A percentile compares a stretch with the other conserved stretches of the same genome.
phyloP scores from a whole-genome alignment of 2,113 vertebrate species.

The Eudyptes chrysolophus region DNA sequence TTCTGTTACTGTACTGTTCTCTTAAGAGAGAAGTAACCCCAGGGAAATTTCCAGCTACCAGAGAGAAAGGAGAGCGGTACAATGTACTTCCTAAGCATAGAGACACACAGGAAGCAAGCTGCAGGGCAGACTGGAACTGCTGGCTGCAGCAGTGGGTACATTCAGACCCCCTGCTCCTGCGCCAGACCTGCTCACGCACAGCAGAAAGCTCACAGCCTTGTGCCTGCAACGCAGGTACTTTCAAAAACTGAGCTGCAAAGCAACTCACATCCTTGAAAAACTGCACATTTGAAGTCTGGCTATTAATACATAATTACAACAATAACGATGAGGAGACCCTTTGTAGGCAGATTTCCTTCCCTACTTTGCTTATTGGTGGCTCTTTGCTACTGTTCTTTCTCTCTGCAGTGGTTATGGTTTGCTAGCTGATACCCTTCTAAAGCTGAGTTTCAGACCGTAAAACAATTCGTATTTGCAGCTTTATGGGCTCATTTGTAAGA shows the following conservation, averaged over 20 bases:
- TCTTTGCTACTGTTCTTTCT: background rate
- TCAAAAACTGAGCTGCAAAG: background rate
- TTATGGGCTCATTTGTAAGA: background rate
- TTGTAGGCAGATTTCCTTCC: background rate
- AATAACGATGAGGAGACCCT: background rate
- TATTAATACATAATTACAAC: background rate
- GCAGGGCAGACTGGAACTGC: background rate
- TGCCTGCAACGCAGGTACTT: accelerated
- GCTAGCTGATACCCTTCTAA: background rate
- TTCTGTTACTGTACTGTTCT: background rate
- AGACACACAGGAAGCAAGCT: background rate
- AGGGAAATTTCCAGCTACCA: conserved; percentile 38
- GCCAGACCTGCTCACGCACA: background rate
- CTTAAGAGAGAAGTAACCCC: background rate
- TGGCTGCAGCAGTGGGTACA: background rate
- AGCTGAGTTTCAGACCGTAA: background rate
- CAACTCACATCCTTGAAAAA: background rate
- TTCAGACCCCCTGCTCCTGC: background rate
- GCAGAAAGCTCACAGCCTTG: background rate
- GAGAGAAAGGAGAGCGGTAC: background rate
- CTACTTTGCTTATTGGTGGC: background rate
- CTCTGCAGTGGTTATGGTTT: background rate
- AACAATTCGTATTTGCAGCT: background rate
- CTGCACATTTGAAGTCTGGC: background rate
- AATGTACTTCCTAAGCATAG: background rate